These are phyloP conservation scores for Dioctria linearis DNA, from an alignment of 2,888 invertebrate species.

Conservation along the genomic window DNA sequence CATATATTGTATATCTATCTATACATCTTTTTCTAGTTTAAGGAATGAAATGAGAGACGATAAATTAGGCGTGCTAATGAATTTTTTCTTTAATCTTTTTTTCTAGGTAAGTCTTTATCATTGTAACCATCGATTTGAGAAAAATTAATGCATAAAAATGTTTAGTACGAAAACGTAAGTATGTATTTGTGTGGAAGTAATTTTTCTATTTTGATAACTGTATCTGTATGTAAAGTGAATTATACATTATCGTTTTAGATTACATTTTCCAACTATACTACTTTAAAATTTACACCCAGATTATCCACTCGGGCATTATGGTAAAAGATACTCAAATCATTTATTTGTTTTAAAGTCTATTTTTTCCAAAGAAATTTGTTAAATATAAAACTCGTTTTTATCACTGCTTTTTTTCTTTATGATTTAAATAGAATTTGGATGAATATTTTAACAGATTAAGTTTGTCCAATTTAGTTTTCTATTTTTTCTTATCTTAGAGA, in stretches of 20 bases:
- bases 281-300: not conserved
- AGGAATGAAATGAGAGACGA: not conserved
- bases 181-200: not conserved
- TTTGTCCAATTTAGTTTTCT: not conserved
- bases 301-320: not conserved
- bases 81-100: constrained; percentile 3
- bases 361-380: not conserved
- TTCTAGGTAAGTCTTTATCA: constrained; percentile 20
- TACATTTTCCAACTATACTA: no score
- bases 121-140: not conserved
- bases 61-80: constrained; percentile 28
- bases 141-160: not conserved
- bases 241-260: no score
- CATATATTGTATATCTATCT: no score
- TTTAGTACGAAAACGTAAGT: not conserved
- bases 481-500: not conserved
- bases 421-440: constrained; percentile 30
- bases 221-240: no score
- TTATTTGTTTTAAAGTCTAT: not conserved
- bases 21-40: no score
- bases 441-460: constrained; percentile 37
- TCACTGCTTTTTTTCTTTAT: constrained; percentile 26
- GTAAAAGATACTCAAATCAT: no score
- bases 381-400: constrained; percentile 18
- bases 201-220: no score